These are phyloP conservation scores for Chromoteleia sp. DNA, from an alignment of 2,888 invertebrate genomes.

Conservation along the genomic window DNA sequence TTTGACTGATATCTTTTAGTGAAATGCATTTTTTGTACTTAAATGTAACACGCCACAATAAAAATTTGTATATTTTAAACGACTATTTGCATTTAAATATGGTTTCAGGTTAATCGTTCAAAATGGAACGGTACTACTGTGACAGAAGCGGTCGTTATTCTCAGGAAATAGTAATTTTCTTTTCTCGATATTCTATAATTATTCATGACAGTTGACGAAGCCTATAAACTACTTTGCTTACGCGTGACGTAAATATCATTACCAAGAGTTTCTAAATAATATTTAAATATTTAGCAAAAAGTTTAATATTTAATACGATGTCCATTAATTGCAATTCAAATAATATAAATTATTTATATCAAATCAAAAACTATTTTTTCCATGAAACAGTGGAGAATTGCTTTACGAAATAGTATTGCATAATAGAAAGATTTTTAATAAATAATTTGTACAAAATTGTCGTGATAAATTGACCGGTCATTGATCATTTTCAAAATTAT, in stretches of 20 bases:
- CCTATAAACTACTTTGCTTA: background rate
- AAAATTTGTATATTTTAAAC: background rate
- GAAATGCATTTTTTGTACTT: background rate
- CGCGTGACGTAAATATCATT: background rate
- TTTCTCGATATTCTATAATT: conserved; percentile 49
- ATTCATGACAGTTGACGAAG: conserved; percentile 24
- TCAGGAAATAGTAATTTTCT: background rate
- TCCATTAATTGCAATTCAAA: too few relatives aligned
- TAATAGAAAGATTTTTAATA: too few relatives aligned
- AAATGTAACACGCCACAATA: background rate
- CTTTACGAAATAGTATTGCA: too few relatives aligned
- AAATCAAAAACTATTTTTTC: too few relatives aligned
- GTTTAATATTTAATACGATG: too few relatives aligned
- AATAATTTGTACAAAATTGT: too few relatives aligned
- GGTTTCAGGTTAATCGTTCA: background rate
- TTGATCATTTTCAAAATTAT: too few relatives aligned
- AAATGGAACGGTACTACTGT: background rate
- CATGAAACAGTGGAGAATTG: too few relatives aligned
- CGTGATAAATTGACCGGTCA: too few relatives aligned
- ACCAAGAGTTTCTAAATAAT: too few relatives aligned
- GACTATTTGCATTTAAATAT: background rate
- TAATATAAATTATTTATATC: too few relatives aligned
- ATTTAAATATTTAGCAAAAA: too few relatives aligned
- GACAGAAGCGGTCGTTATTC: background rate
- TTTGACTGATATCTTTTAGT: background rate